Evolutionary conservation across 2,113 vertebrate species (phyloP).

Genomic region (Callaeas wilsoni): DNA sequence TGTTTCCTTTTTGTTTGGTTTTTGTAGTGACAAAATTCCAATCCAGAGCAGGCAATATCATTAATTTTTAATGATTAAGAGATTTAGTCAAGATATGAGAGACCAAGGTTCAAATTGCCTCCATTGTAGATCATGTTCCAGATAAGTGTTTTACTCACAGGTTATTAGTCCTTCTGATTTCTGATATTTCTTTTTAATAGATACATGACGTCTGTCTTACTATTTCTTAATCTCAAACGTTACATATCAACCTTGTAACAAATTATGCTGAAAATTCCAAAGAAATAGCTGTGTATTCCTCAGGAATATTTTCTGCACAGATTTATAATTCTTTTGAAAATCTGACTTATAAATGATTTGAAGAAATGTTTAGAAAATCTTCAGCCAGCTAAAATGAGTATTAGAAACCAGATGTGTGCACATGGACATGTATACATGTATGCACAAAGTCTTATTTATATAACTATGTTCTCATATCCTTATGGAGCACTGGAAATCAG

Average conservation of each 20-base stretch:
- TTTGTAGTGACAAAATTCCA: not conserved
- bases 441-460: not conserved
- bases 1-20: not conserved
- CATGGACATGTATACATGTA: rapidly evolving
- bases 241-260: not conserved
- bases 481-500: not conserved
- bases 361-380: not conserved
- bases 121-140: not conserved
- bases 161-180: not conserved
- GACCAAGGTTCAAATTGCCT: not conserved
- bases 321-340: not conserved
- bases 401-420: not conserved
- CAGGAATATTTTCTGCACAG: not conserved
- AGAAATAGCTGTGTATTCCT: not conserved
- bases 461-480: not conserved
- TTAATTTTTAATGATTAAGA: not conserved
- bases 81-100: not conserved
- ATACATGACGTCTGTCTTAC: rapidly evolving
- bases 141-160: not conserved
- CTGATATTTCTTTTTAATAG: not conserved
- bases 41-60: not conserved
- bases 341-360: not conserved
- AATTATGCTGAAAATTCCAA: not conserved
- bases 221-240: not conserved
- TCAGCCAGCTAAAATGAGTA: not conserved